These are phyloP conservation scores for Montipora foliosa DNA, from an alignment of 64 coral and sea anemone genomes.

Conservation along the genomic window DNA sequence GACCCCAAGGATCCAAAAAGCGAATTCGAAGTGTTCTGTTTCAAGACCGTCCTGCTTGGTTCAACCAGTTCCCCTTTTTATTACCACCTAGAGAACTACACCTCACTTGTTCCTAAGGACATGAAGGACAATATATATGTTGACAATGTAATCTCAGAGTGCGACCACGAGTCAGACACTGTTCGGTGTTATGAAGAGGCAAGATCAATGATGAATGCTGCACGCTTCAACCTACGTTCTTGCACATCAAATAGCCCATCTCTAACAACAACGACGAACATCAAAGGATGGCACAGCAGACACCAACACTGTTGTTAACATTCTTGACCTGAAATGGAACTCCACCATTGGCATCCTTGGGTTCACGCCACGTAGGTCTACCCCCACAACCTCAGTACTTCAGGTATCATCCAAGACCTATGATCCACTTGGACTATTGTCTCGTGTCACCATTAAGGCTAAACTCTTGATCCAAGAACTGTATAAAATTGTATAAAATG, in stretches of 20 bases:
- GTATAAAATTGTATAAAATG: no score
- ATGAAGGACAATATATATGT: conserved; percentile 70
- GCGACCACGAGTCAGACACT: not conserved
- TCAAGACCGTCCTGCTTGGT: conserved; percentile 62
- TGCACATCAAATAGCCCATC: conserved; percentile 41
- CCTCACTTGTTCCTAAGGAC: conserved; percentile 28
- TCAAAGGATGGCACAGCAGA: not conserved
- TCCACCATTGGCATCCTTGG: not conserved
- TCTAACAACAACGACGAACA: not conserved
- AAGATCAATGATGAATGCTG: conserved; percentile 26
- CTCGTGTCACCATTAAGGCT: no score
- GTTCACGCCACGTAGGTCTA: not conserved
- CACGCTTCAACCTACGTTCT: conserved; percentile 44
- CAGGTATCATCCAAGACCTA: no score
- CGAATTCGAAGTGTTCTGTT: conserved; percentile 55
- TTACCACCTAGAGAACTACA: conserved; percentile 21
- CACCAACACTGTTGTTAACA: conserved; percentile 13
- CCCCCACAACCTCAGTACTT: no score
- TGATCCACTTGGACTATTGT: no score
- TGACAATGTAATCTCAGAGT: conserved; percentile 50
- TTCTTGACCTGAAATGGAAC: conserved; percentile 32
- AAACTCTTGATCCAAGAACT: no score
- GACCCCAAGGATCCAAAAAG: conserved; percentile 50
- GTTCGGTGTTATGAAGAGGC: conserved; percentile 18
- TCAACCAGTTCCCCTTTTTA: conserved; percentile 39